A percentile compares a stretch with the other conserved stretches of the same genome.
These are phyloP conservation scores for Cancer borealis DNA, from an alignment of 2,888 invertebrate genomes.

Conservation along the genomic window DNA sequence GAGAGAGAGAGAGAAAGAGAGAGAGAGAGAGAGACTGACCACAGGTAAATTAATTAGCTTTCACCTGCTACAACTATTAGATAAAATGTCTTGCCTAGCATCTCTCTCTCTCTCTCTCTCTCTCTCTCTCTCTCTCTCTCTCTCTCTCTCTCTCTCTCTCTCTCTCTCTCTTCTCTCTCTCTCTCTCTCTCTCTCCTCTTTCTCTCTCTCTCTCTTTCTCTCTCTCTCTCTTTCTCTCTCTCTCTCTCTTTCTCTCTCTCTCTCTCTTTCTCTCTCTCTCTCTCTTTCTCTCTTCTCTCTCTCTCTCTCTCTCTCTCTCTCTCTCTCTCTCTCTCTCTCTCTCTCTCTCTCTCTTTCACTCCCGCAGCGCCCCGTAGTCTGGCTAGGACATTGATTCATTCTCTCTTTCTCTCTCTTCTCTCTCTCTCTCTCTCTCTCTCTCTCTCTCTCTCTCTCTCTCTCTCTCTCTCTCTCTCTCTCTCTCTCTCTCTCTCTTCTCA, in stretches of 20 bases:
- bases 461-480: slow-evolving; percentile 24
- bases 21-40: background rate
- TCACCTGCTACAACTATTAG: background rate
- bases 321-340: slow-evolving; percentile 48
- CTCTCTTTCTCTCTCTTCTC: slow-evolving; percentile 44
- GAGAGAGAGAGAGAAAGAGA: background rate
- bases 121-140: no score
- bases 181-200: background rate
- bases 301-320: slow-evolving; percentile 32
- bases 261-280: background rate
- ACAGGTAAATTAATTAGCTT: slow-evolving; percentile 3
- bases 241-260: slow-evolving; percentile 28
- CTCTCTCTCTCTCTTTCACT: slow-evolving; percentile 35
- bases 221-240: background rate
- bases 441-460: slow-evolving; percentile 42
- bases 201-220: background rate
- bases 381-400: slow-evolving; percentile 22
- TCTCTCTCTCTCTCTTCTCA: background rate
- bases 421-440: slow-evolving; percentile 46
- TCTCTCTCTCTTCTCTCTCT: slow-evolving; percentile 44
- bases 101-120: no score
- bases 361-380: slow-evolving; percentile 1
- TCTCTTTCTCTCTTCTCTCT: slow-evolving; percentile 1
- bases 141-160: no score
- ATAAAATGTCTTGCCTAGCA: background rate